phyloP scores from a whole-genome alignment of 2,888 invertebrate genomes.

The Nomada goodeniana region DNA sequence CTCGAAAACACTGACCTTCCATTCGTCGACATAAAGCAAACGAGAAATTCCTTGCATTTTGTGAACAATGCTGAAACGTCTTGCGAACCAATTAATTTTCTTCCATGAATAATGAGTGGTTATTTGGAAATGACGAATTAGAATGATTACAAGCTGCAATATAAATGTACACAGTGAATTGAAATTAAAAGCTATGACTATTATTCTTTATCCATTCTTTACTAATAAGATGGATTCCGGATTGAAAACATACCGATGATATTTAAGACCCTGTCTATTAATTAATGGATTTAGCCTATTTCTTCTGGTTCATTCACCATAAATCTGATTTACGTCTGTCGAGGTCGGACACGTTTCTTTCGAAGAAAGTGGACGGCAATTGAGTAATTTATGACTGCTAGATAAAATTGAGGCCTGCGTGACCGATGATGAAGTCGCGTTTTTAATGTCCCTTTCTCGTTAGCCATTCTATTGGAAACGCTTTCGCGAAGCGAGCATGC shows the following conservation, averaged over 20 bases:
- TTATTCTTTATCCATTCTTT: too few species aligned
- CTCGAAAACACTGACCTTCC: too few species aligned
- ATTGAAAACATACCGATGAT: background rate
- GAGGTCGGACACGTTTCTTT: constrained; percentile 24
- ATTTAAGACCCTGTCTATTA: constrained; percentile 17
- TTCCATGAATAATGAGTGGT: too few species aligned
- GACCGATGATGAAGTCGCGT: constrained; percentile 12
- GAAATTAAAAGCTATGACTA: too few species aligned
- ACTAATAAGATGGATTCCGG: constrained; percentile 3
- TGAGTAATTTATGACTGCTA: constrained; percentile 36
- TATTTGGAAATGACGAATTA: too few species aligned
- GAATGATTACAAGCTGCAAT: too few species aligned
- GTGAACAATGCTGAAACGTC: too few species aligned
- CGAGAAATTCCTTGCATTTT: too few species aligned
- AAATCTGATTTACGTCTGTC: constrained; percentile 45
- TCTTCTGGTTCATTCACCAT: constrained; percentile 11
- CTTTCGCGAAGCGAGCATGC: constrained; percentile 1
- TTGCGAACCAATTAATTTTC: too few species aligned
- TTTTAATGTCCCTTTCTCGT: constrained; percentile 23
- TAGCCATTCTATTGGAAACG: constrained; percentile 2
- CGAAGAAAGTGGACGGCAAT: constrained; percentile 38
- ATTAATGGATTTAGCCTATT: constrained; percentile 34
- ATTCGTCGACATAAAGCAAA: too few species aligned
- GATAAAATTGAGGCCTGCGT: constrained; percentile 30
- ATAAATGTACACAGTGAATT: too few species aligned